A percentile compares a stretch with the other conserved stretches of the same genome.
Conservation (phyloP, 2,113 vertebrate genomes). For the Dromiciops gliroides region DNA sequence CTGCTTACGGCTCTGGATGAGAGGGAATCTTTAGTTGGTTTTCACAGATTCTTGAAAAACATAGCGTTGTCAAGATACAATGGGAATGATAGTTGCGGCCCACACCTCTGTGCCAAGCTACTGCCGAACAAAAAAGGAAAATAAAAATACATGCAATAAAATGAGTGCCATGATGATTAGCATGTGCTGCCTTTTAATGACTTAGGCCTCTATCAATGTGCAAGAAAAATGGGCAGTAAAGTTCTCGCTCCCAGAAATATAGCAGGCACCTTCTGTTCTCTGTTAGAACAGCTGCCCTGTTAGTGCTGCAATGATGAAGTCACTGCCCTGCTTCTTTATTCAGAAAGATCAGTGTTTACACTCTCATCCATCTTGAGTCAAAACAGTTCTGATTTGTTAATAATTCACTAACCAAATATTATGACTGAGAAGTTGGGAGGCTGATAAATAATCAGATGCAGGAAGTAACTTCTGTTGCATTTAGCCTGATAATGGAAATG, state of each 20-base stretch:
- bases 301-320: constrained; percentile 55
- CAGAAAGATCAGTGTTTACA: constrained; percentile 65
- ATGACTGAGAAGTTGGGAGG: constrained; percentile 59
- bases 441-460: constrained; percentile 70
- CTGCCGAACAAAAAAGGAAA: constrained; percentile 36
- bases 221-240: constrained; percentile 65
- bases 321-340: constrained; percentile 59
- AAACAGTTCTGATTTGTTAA: constrained; percentile 72
- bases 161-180: constrained; percentile 15
- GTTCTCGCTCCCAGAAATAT: constrained; percentile 55
- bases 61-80: constrained; percentile 3
- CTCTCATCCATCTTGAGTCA: constrained; percentile 64
- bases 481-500: constrained; percentile 52
- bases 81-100: not conserved
- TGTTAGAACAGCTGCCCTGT: constrained; percentile 66
- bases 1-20: not conserved
- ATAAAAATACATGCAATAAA: constrained; percentile 27
- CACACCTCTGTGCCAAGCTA: constrained; percentile 28
- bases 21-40: not conserved
- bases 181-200: constrained; percentile 64
- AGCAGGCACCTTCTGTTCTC: constrained; percentile 70
- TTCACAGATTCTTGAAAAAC: constrained; percentile 48
- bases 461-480: constrained; percentile 55
- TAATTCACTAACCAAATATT: constrained; percentile 77
- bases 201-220: constrained; percentile 43